Conservation (phyloP, 2,113 vertebrate species). For the Rhodinocichla rosea region DNA sequence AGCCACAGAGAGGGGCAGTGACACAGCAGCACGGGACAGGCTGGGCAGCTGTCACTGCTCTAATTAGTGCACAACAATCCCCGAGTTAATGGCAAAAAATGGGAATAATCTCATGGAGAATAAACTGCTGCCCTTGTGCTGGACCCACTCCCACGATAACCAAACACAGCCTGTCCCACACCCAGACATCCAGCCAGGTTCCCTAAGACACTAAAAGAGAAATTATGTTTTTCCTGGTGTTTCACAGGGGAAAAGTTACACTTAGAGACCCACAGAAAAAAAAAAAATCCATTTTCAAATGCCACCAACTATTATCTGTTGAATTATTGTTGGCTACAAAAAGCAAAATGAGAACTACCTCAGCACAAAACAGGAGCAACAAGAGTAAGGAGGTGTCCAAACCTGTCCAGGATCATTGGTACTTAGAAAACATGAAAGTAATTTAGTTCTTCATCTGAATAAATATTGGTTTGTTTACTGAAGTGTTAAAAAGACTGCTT, state of each 20-base stretch:
- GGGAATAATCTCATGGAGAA: neutral
- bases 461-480: neutral
- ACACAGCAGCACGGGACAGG: fast-evolving
- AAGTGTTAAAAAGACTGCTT: neutral
- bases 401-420: neutral
- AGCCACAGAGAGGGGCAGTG: fast-evolving
- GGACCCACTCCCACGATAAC: neutral
- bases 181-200: neutral
- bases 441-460: neutral
- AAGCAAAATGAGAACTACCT: neutral
- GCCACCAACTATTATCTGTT: neutral
- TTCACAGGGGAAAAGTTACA: neutral
- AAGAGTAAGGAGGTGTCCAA: neutral
- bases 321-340: neutral
- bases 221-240: neutral
- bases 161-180: neutral
- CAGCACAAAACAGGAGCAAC: neutral
- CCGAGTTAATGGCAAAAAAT: neutral
- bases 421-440: neutral
- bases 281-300: neutral
- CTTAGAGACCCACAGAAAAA: neutral
- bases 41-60: neutral
- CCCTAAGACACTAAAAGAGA: neutral
- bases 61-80: neutral
- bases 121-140: neutral